Conservation (phyloP, 2,797 vertebrate species). For the Sciurus carolinensis region DNA sequence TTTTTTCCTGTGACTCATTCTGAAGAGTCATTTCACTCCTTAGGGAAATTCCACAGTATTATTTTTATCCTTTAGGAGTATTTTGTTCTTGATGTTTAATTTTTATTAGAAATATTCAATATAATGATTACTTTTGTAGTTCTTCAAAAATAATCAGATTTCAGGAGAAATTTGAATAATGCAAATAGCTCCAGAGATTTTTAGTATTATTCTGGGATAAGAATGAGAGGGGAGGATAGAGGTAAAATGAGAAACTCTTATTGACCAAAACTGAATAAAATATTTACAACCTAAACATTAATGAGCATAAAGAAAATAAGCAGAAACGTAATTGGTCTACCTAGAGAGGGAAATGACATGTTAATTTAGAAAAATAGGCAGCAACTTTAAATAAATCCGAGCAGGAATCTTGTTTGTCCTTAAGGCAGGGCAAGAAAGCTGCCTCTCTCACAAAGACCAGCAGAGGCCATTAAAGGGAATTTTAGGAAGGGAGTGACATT, state of each 20-base stretch:
- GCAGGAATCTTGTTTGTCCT: slow-evolving; percentile 69
- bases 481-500: slow-evolving; percentile 75
- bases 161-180: slow-evolving; percentile 55
- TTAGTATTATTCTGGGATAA: background rate
- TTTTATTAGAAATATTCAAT: slow-evolving; percentile 54
- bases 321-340: background rate
- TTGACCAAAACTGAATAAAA: slow-evolving; percentile 55
- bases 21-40: slow-evolving; percentile 64
- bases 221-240: background rate
- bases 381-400: slow-evolving; percentile 62
- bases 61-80: slow-evolving; percentile 70
- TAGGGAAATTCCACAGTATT: slow-evolving; percentile 75
- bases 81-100: slow-evolving; percentile 67
- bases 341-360: background rate
- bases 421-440: slow-evolving; percentile 61
- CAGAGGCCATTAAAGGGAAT: slow-evolving; percentile 74
- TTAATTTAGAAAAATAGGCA: slow-evolving; percentile 57
- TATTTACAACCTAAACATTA: slow-evolving; percentile 56
- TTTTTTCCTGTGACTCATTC: slow-evolving; percentile 77
- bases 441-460: slow-evolving; percentile 13
- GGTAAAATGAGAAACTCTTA: slow-evolving; percentile 42
- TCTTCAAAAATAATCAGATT: slow-evolving; percentile 60
- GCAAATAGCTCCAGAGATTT: background rate
- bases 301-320: slow-evolving; percentile 5
- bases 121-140: background rate